Evolutionary conservation across 2,113 vertebrate species (phyloP), one percentile per base, ranked within the genome.

Genomic region (Tautogolabrus adspersus): DNA sequence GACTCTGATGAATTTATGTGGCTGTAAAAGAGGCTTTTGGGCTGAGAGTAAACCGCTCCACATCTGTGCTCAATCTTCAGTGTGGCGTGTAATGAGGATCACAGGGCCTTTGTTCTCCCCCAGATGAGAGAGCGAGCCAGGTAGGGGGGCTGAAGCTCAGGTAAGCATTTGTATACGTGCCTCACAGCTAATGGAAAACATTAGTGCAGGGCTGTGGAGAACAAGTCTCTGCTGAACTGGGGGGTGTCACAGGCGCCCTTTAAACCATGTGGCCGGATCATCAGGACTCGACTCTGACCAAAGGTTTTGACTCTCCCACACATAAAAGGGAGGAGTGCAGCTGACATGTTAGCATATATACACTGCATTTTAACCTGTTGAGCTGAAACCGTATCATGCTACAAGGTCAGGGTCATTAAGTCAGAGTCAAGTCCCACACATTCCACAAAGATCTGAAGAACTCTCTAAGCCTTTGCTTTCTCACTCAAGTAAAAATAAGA

Each of bases 11-110:
- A 86, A 92, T 93, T 92, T 92, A 93, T 88, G 61, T 84, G 90
- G 65, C 87, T 64, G 68, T 94, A 92, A 94, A 93, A 87, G 58
- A 79, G 42, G 79, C 60, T 84, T 90, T 83, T 79, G 63, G 78
- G 79, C 74, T 54, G 57, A 84, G 75, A 7, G 42, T 86, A 84
- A 91, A 89, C 46, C 10, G 77, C 84, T 59, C 65, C 70, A 92
- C 93, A 94, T 94, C 93, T 94, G 93, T 71, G 80, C 82, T 87
- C 68, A 92, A 94, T 94, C 88, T 92, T 82, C 75, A 85, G 51
- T 23, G 55, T 80, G 67, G 76, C 74, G 55, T 87, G 87, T 89
- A 88, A 90, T 77, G 85, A 89, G 75, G 54, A 89, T 87, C 88
- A 82, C 66, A 66, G 72, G 64, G 87, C 81, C 90, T 94, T 93